Base-by-base conservation (phyloP, 2,888 invertebrate species). In the Xestia xanthographa region DNA sequence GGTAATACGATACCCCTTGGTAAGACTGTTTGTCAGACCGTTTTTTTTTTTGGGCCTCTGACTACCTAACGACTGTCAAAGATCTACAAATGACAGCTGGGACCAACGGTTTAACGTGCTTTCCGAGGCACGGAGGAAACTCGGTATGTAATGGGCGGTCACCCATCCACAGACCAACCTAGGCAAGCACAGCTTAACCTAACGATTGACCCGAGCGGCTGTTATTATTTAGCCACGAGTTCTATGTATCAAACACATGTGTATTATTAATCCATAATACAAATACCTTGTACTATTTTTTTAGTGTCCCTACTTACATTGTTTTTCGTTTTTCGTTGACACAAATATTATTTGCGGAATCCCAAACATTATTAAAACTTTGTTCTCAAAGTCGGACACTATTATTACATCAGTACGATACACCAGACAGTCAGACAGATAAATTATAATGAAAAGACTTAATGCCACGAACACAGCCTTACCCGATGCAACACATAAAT, bases 391-490 rank as follows among this genome's bases (percentile, higher is more conserved):
- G 12, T 66, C 22, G 12, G n/a, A 68, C 56, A 68, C 29, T 67
- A 48, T 82, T 82, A 75, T 75, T 58, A 60, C 69, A 82, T 69
- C 56, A 56, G 75, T 45, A 58, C 56, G 11, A 79, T 45, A 58
- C 56, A 8, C 53, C 53, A 72, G 69, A 72, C 75, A 79, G 48
- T 71, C 82, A 76, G 58, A 80, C 66, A 56, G 6, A 67, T 67
- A 82, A 60, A 69, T 75, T 72, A 72, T 69, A 45, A 56, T 78
- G 34, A 58, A 34, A 48, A 50, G 67, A 66, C 43, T 60, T 69
- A 65, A 58, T 72, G 69, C 45, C 72, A 53, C 62, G 22, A 22
- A 71, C 82, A 20, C 71, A 68, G 38, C 53, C 29, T 66, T 17
- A 45, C 29, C 12, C 20, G 12, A 20, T 75, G 82, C 72, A 79